Conservation (phyloP, 2,113 vertebrate genomes). For the Odontophorus gujanensis region DNA sequence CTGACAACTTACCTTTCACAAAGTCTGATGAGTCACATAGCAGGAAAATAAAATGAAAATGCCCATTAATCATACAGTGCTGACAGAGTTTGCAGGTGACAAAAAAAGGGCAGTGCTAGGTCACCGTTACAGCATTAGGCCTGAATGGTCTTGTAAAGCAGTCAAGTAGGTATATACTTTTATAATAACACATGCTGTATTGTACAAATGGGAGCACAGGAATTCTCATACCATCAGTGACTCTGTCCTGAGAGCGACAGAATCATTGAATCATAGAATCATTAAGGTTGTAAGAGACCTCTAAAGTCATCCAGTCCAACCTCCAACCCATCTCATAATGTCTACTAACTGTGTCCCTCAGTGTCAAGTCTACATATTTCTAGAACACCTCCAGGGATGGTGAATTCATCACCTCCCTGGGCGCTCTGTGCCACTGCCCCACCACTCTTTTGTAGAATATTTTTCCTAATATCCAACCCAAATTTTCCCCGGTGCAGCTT, state of each 20-base stretch:
- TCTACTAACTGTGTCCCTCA: no score
- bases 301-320: no score
- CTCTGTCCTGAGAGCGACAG: neutral
- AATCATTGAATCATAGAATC: no score
- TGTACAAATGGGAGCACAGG: neutral
- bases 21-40: neutral
- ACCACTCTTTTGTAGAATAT: no score
- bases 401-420: no score
- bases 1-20: neutral
- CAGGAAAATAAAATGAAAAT: conserved; percentile 29
- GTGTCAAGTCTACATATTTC: no score
- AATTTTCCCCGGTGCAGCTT: no score
- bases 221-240: neutral
- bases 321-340: no score
- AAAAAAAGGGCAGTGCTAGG: neutral
- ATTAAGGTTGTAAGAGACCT: no score
- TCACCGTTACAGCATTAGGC: neutral
- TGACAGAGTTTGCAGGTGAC: neutral
- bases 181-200: neutral
- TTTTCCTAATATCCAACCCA: no score
- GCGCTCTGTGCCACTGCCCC: no score
- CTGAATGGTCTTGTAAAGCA: neutral
- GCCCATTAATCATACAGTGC: neutral
- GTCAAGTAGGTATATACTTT: neutral
- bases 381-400: no score